Percentiles rank a stretch among this genome's conserved stretches.
These are phyloP conservation scores for Meta bourneti DNA, from an alignment of 2,888 invertebrate species.

Conservation along the genomic window DNA sequence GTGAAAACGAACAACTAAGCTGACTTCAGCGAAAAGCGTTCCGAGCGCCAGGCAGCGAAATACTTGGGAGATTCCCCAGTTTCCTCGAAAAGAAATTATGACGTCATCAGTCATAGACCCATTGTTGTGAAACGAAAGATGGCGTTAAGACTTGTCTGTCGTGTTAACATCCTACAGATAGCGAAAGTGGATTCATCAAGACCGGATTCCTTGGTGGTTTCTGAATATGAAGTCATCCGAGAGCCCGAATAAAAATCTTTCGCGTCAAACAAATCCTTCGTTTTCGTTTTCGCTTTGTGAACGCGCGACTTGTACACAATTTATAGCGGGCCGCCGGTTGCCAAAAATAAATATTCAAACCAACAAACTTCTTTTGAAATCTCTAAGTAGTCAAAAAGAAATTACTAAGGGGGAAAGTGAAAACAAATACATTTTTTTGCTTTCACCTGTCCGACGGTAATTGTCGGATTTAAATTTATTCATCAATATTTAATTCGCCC, in stretches of 20 bases:
- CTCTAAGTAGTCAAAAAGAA: too few species aligned
- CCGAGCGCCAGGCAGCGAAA: conserved; percentile 8
- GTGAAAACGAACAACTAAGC: background rate
- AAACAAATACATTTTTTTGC: too few species aligned
- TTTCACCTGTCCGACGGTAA: too few species aligned
- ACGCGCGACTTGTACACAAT: background rate
- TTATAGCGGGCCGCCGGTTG: background rate
- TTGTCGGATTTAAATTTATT: too few species aligned
- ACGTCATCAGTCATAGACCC: conserved; percentile 41
- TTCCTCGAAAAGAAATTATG: conserved; percentile 38
- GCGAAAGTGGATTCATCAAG: conserved; percentile 25
- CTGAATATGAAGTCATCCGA: conserved; percentile 5
- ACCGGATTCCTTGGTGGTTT: conserved; percentile 12
- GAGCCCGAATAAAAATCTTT: background rate
- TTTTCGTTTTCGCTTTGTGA: background rate
- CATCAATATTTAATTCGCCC: too few species aligned
- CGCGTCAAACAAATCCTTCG: background rate
- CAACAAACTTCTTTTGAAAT: too few species aligned
- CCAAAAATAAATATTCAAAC: background rate
- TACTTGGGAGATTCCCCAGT: conserved; percentile 44
- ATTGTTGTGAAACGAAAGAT: conserved; percentile 49
- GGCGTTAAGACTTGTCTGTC: conserved; percentile 34
- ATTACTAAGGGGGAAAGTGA: too few species aligned
- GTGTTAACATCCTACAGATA: background rate
- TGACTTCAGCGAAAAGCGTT: conserved; percentile 34